A percentile compares a stretch with the other conserved stretches of the same genome.
Conservation (phyloP, 2,113 vertebrate genomes). For the Tretioscincus oriximinensis region DNA sequence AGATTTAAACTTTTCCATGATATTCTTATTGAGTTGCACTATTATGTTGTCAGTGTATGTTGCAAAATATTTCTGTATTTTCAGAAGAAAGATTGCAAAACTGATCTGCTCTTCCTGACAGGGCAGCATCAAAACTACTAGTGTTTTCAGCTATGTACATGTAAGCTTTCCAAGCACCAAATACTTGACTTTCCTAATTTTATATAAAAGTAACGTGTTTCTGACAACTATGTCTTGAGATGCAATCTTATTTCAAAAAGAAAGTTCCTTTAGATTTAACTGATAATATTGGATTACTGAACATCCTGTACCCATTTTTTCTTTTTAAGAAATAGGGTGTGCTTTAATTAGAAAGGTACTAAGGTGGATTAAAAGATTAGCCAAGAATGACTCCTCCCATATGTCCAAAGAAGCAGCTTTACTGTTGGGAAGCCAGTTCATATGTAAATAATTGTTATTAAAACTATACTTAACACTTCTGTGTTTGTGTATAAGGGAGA, state of each 20-base stretch:
- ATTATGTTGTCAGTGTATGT: too few relatives aligned
- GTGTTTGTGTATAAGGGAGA: background rate
- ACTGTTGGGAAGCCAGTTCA: conserved; percentile 41
- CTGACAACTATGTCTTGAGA: background rate
- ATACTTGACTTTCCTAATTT: background rate
- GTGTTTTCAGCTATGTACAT: background rate
- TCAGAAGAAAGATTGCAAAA: background rate
- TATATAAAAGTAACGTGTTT: background rate
- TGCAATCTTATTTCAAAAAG: conserved; percentile 19
- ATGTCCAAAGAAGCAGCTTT: conserved; percentile 44
- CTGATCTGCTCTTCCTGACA: background rate
- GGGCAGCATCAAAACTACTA: too few relatives aligned
- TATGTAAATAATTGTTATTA: conserved; percentile 42
- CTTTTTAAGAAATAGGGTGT: conserved; percentile 36
- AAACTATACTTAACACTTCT: background rate
- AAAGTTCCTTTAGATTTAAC: conserved; percentile 35
- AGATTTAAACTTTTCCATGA: too few relatives aligned
- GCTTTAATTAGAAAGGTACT: conserved; percentile 71
- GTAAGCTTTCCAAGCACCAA: background rate
- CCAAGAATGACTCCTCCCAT: conserved; percentile 42
- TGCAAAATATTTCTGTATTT: background rate
- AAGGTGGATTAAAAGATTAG: conserved; percentile 69
- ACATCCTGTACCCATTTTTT: background rate
- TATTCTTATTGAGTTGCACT: too few relatives aligned
- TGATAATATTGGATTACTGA: conserved; percentile 51